Percentiles rank a stretch among this genome's conserved stretches.
phyloP scores from a whole-genome alignment of 2,888 invertebrate species.

The Clostera curtula region DNA sequence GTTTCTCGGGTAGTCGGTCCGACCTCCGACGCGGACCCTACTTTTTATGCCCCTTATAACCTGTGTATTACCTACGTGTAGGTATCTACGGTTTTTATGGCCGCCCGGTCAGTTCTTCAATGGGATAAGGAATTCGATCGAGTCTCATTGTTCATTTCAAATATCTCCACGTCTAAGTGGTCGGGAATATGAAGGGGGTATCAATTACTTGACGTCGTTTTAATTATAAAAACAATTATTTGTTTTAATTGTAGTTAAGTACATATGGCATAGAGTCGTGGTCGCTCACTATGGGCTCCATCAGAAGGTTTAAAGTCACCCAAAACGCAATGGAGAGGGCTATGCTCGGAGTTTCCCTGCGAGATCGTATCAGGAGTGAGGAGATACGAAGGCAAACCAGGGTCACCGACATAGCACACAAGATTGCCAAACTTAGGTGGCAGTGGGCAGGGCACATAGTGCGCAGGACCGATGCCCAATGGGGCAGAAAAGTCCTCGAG shows the following conservation, averaged over 20 bases:
- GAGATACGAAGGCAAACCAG: too few species aligned
- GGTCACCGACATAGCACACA: too few species aligned
- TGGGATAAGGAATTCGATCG: conserved; percentile 73
- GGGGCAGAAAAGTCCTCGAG: too few species aligned
- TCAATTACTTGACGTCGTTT: conserved; percentile 39
- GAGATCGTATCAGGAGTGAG: too few species aligned
- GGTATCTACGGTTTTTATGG: conserved; percentile 73
- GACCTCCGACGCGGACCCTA: conserved; percentile 72
- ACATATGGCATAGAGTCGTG: too few species aligned
- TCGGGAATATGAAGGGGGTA: conserved; percentile 38
- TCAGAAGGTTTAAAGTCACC: too few species aligned
- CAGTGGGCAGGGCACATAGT: too few species aligned
- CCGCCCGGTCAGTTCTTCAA: conserved; percentile 71
- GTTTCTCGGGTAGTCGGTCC: conserved; percentile 73
- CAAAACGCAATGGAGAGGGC: too few species aligned
- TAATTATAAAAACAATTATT: conserved; percentile 26
- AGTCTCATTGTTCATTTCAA: conserved; percentile 61
- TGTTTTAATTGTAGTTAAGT: conserved; percentile 33
- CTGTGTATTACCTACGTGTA: conserved; percentile 74
- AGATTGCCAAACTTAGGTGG: too few species aligned
- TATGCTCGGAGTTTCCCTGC: too few species aligned
- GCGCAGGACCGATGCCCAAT: too few species aligned
- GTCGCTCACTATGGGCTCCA: too few species aligned
- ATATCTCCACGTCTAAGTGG: conserved; percentile 40
- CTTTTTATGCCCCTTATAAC: conserved; percentile 73